Conservation (phyloP, 2,113 vertebrate genomes). For the Solea solea region DNA sequence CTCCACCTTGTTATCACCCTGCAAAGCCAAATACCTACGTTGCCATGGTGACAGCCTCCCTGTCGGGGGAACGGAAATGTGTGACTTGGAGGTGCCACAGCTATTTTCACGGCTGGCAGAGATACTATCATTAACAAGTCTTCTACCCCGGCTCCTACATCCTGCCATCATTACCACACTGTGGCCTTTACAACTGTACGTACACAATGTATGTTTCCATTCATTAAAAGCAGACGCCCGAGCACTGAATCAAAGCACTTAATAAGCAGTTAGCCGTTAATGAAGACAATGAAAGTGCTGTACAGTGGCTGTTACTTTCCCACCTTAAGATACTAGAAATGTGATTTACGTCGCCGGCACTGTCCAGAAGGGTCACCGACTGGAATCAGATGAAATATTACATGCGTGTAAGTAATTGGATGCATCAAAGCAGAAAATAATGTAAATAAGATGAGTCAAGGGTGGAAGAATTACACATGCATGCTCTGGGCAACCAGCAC, state of each 20-base stretch:
- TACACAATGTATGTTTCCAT: conserved; percentile 26
- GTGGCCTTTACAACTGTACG: conserved; percentile 26
- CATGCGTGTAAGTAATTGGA: conserved; percentile 34
- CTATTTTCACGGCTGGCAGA: conserved; percentile 59
- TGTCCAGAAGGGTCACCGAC: conserved; percentile 27
- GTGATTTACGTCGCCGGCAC: conserved; percentile 4
- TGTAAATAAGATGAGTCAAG: conserved; percentile 45
- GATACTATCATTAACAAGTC: conserved; percentile 48
- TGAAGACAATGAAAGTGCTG: conserved; percentile 32
- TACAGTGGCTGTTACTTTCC: conserved; percentile 1
- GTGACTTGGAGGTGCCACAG: conserved; percentile 69
- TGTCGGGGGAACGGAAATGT: conserved; percentile 55
- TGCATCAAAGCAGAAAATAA: conserved; percentile 50
- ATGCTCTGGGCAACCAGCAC: conserved; percentile 30
- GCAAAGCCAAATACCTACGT: conserved; percentile 66
- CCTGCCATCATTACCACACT: conserved; percentile 27
- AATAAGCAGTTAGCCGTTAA: conserved; percentile 34
- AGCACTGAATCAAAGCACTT: conserved; percentile 31
- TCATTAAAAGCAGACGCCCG: conserved; percentile 35
- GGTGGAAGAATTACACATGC: conserved; percentile 40
- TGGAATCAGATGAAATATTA: conserved; percentile 36
- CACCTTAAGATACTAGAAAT: conserved; percentile 10
- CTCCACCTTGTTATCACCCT: conserved; percentile 75
- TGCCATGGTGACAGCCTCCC: conserved; percentile 71
- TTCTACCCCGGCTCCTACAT: conserved; percentile 8